Conservation (phyloP, 2,888 invertebrate genomes). For the Teleiodes luculella region DNA sequence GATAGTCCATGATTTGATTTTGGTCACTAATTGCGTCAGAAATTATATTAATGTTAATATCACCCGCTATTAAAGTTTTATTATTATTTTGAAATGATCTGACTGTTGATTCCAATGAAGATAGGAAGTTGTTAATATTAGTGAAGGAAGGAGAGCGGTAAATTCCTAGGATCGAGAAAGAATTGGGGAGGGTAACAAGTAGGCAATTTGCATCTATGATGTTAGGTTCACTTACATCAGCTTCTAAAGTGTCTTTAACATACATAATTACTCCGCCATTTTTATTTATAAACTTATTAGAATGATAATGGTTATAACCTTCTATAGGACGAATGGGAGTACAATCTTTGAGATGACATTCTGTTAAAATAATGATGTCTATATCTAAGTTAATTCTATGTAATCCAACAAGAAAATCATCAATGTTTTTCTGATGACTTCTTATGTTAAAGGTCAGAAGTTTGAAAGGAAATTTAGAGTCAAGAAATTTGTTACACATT, state of each 20-base stretch:
- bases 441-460: too few species aligned
- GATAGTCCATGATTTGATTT: conserved; percentile 6
- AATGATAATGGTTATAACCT: neutral
- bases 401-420: too few species aligned
- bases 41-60: conserved; percentile 1
- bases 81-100: neutral
- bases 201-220: neutral
- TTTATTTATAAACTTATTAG: neutral
- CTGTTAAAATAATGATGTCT: neutral
- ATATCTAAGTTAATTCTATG: too few species aligned
- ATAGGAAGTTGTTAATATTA: neutral
- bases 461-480: too few species aligned
- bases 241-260: neutral
- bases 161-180: neutral
- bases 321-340: neutral
- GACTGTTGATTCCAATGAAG: neutral
- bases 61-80: neutral
- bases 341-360: neutral
- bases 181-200: neutral
- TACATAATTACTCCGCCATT: neutral
- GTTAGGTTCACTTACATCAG: neutral
- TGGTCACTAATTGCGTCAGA: neutral
- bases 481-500: too few species aligned
- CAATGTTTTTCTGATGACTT: too few species aligned
- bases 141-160: neutral